Base-by-base conservation (phyloP, 2,888 invertebrate species). In the Agrochola litura region DNA sequence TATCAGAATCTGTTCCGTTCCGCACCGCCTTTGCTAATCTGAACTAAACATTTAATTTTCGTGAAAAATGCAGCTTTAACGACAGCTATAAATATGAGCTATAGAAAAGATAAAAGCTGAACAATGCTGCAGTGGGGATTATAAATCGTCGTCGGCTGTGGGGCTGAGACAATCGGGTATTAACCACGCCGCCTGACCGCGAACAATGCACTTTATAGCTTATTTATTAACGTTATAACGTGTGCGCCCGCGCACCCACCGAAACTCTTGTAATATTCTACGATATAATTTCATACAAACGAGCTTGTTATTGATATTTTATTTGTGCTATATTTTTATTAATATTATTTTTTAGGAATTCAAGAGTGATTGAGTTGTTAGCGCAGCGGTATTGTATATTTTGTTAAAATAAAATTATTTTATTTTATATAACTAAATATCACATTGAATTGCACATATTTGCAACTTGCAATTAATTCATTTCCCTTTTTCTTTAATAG, bases 261-360 rank as follows among this genome's bases (percentile, higher is more conserved):
- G 70, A 82, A 83, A 73, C 84, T 85, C 84, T 84, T 89, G 89
- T 88, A 87, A 88, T 88, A 89, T 88, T 87, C 89, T 88, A 89
- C 86, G 87, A 89, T 89, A 92, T 92, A 92, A 94, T 92, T 90
- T 90, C 86, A 85, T 87, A 94, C 94, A 95, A 95, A 95, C 94
- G 91, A 95, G 93, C 93, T 89, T 93, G 91, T 94, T 94, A 95
- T 95, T 95, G 93, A 94, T 93, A 93, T 92, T 93, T 93, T 93
- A 93, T 93, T 91, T 91, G 87, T 90, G 89, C 82, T 80, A 84
- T 85, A 81, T 81, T 82, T 79, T 80, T 80, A 82, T 73, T 67
- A 73, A 82, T 82, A 82, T 68, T 54, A 54, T 69, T 77, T 72
- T 74, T 77, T 69, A 54, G 46, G 54, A 69, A 72, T 74, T 74